Evolutionary conservation across 1,140 invertebrate genomes (phyloP), one percentile per base, ranked within the genome.

Genomic region (Nylanderia fulva): DNA sequence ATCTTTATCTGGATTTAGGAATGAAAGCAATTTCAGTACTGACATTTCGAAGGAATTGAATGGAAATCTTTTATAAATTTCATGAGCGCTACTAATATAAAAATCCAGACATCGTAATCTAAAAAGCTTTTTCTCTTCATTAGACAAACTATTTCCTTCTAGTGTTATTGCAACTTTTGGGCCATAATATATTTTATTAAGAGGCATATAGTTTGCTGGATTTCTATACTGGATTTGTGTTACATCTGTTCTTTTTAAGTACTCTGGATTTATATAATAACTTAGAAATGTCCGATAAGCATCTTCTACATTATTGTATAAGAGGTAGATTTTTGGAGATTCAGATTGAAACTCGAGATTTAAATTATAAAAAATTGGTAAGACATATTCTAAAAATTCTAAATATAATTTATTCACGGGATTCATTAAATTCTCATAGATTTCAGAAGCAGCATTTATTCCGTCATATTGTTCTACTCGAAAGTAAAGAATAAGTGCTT

Each of bases 401-500:
- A 39, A 39, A 39, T 60, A 60, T 60, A 60, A 4, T 60, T 60
- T 60, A 27, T 27, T 60, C 24, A 7, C 9, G 9, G 56, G 56
- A 60, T 24, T 60, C 21, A 60, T 27, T 60, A 60, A 60, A 60
- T 60, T 60, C 13, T 60, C 56, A 21, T 60, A 60, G 24, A 60
- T 60, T 60, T 60, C 24, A 60, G 56, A 60, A 60, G 24, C 56
- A 60, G 24, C 7, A 60, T 8, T 60, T 60, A 29, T 60, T 60
- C 56, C 56, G 29, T 60, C 24, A 60, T 29, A 60, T 60, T 21
- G 24, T 60, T 60, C 56, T 60, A 21, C 24, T 15, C 2, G 56
- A 60, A 60, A 60, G 13, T 60, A 58, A 58, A 58, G 54, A n/a
- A 58, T 60, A 60, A 29, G 24, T 60, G 56, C 56, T 60, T 60